phyloP scores from a whole-genome alignment of 2,113 vertebrate genomes.

The Lepidothrix coronata region DNA sequence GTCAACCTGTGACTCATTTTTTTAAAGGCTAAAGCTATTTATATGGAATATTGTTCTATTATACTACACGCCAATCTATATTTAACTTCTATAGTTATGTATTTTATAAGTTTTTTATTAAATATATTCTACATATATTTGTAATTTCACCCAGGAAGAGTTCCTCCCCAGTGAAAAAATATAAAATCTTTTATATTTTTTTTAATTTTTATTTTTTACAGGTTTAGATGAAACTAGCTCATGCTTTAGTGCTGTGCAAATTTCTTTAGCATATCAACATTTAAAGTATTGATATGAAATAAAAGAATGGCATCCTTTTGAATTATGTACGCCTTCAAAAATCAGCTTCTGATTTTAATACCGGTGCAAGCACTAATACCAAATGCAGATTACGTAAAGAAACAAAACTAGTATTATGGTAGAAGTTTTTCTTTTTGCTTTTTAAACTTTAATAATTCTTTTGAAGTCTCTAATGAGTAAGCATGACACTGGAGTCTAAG shows the following conservation, averaged over 20 bases:
- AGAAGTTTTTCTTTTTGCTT: slow-evolving; percentile 52
- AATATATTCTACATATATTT: slow-evolving; percentile 98
- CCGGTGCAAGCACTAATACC: slow-evolving; percentile 80
- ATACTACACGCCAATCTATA: slow-evolving; percentile 94
- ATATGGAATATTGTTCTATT: slow-evolving; percentile 85
- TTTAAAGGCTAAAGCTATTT: slow-evolving; percentile 89
- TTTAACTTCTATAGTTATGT: slow-evolving; percentile 91
- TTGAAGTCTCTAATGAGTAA: slow-evolving; percentile 69
- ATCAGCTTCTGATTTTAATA: slow-evolving; percentile 78
- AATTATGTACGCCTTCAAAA: slow-evolving; percentile 70
- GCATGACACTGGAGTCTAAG: slow-evolving; percentile 78
- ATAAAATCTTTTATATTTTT: slow-evolving; percentile 84
- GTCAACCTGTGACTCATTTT: slow-evolving; percentile 81
- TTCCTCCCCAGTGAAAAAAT: slow-evolving; percentile 90
- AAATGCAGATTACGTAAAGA: slow-evolving; percentile 78
- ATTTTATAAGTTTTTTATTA: slow-evolving; percentile 97
- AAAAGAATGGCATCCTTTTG: slow-evolving; percentile 72
- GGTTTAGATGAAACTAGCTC: slow-evolving; percentile 88
- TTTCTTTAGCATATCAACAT: slow-evolving; percentile 81
- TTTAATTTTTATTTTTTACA: slow-evolving; percentile 81
- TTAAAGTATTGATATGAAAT: slow-evolving; percentile 79
- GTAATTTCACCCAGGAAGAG: slow-evolving; percentile 89
- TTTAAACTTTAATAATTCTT: slow-evolving; percentile 67
- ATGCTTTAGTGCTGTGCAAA: slow-evolving; percentile 96
- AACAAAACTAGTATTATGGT: slow-evolving; percentile 75